A percentile compares a stretch with the other conserved stretches of the same genome.
phyloP scores from a whole-genome alignment of 2,888 invertebrate genomes.

The Anthrax anthrax region DNA sequence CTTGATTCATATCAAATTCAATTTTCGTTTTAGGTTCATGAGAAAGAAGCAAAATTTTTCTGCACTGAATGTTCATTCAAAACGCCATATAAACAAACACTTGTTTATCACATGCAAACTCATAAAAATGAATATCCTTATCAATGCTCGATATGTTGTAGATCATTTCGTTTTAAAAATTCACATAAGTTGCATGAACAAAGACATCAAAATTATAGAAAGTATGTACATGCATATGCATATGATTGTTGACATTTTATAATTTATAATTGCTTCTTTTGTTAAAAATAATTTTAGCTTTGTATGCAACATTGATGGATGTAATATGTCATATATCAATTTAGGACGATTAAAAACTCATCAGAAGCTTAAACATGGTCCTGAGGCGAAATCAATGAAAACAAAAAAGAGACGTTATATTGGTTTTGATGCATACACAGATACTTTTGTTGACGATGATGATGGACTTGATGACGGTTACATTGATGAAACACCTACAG shows the following conservation, averaged over 20 bases:
- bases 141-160: constrained; percentile 22
- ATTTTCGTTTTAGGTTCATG: constrained; percentile 11
- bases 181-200: constrained; percentile 22
- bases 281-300: constrained; percentile 5
- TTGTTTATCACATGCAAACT: constrained; percentile 23
- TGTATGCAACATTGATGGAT: constrained; percentile 8
- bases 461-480: constrained; percentile 8
- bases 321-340: constrained; percentile 7
- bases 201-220: constrained; percentile 20
- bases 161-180: constrained; percentile 23
- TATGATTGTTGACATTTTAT: background rate
- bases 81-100: constrained; percentile 23
- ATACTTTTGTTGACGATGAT: constrained; percentile 10
- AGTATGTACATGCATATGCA: constrained; percentile 13
- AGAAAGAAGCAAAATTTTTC: constrained; percentile 5
- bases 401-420: background rate
- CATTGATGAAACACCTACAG: background rate
- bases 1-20: too few species aligned
- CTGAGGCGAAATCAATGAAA: background rate
- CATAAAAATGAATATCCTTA: constrained; percentile 22
- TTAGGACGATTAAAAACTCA: constrained; percentile 10
- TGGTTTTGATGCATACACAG: background rate
- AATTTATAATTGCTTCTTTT: too few species aligned
- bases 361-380: constrained; percentile 6
- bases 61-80: constrained; percentile 20